phyloP scores from a whole-genome alignment of 2,113 vertebrate genomes.

The Emydura subglobosa region DNA sequence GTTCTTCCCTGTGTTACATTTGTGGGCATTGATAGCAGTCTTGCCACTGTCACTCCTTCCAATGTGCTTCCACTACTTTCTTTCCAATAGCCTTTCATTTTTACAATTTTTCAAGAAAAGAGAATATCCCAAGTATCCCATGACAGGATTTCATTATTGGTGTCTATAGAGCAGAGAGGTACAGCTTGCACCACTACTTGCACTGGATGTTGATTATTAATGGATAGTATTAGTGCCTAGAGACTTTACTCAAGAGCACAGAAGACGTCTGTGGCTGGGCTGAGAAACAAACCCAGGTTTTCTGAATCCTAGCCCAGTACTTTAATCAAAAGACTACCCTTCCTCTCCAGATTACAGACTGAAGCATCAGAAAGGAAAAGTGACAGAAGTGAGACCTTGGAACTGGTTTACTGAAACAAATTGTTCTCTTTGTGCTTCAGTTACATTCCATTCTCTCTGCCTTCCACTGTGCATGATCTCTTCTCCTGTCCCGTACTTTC shows the following conservation, averaged over 20 bases:
- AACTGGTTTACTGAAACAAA: neutral
- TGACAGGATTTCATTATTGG: accelerated
- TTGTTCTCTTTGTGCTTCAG: neutral
- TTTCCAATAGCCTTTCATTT: neutral
- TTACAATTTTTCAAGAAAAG: neutral
- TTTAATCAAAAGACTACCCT: neutral
- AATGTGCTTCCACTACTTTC: neutral
- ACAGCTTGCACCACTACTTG: neutral
- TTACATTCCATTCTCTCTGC: constrained; percentile 5
- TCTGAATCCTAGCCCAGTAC: neutral
- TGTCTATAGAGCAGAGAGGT: neutral
- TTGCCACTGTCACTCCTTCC: neutral
- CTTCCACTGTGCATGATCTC: constrained; percentile 1
- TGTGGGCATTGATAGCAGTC: neutral
- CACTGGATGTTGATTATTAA: neutral
- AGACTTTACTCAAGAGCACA: neutral
- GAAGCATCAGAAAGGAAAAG: neutral
- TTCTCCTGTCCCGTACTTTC: neutral
- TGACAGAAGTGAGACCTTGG: neutral
- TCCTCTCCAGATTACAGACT: neutral
- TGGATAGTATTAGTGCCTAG: neutral
- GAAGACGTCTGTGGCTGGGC: neutral
- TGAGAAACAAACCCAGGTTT: neutral
- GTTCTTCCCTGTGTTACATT: accelerated
- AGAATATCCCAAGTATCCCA: neutral